Evolutionary conservation across 2,888 invertebrate species (phyloP).

Genomic region (Corythucha ciliata): DNA sequence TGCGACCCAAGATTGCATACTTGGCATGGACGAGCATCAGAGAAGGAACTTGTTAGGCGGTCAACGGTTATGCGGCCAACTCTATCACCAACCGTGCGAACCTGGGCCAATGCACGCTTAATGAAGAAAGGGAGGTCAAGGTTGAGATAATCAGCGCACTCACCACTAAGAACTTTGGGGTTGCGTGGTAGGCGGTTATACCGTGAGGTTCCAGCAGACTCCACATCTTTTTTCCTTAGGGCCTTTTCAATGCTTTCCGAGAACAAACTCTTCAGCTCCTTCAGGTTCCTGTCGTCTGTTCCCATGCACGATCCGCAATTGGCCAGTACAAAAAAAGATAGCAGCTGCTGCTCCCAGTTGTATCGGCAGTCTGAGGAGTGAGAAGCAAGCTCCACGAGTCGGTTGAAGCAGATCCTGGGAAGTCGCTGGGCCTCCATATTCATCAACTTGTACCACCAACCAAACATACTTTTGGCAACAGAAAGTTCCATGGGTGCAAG

Average conservation of each 20-base stretch:
- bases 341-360: not conserved
- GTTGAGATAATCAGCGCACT: not conserved
- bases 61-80: conserved; percentile 2
- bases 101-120: conserved; percentile 1
- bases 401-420: conserved; percentile 1
- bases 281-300: no score
- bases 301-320: not conserved
- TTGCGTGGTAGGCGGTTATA: not conserved
- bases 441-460: conserved; percentile 1
- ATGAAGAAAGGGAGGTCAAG: not conserved
- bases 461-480: conserved; percentile 2
- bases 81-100: not conserved
- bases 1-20: conserved; percentile 7
- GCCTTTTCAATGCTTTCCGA: not conserved
- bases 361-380: not conserved
- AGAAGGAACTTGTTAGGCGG: not conserved
- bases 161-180: not conserved
- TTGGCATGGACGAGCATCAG: conserved; percentile 1
- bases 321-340: not conserved
- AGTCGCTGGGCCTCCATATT: not conserved
- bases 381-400: conserved; percentile 1
- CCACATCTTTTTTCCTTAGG: not conserved
- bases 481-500: conserved; percentile 1
- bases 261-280: not conserved
- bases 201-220: not conserved